Evolutionary conservation across 1,140 invertebrate species (phyloP).

Genomic region (Anastrepha obliqua): DNA sequence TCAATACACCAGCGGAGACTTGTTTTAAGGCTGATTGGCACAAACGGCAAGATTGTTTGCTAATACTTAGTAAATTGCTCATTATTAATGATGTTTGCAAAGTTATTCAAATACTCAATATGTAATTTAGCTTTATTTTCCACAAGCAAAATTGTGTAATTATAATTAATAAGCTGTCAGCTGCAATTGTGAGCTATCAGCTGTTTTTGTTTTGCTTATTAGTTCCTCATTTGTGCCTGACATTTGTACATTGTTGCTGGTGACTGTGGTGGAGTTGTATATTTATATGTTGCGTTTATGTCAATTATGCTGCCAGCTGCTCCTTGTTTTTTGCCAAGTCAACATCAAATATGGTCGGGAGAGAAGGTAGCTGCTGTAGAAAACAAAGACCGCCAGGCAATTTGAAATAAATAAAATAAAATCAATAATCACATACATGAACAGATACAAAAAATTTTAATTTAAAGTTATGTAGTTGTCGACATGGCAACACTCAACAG

Average conservation of each 20-base stretch:
- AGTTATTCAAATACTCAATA: not conserved
- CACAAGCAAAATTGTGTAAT: conserved; percentile 40
- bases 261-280: not conserved
- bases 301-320: not conserved
- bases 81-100: conserved; percentile 15
- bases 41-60: conserved; percentile 54
- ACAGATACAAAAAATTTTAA: too few relatives aligned
- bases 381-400: too few relatives aligned
- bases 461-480: too few relatives aligned
- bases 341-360: not conserved
- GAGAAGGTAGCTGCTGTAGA: not conserved
- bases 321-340: not conserved
- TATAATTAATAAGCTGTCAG: conserved; percentile 7
- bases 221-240: not conserved
- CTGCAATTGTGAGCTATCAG: not conserved
- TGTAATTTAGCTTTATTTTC: conserved; percentile 16
- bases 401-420: too few relatives aligned
- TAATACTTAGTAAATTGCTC: conserved; percentile 55
- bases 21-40: conserved; percentile 29
- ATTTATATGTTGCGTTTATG: not conserved
- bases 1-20: not conserved
- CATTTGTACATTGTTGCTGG: not conserved
- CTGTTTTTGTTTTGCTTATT: not conserved
- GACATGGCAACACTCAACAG: too few relatives aligned
- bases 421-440: too few relatives aligned